phyloP scores from a whole-genome alignment of 2,113 vertebrate species.

The Mionectes macconnelli region DNA sequence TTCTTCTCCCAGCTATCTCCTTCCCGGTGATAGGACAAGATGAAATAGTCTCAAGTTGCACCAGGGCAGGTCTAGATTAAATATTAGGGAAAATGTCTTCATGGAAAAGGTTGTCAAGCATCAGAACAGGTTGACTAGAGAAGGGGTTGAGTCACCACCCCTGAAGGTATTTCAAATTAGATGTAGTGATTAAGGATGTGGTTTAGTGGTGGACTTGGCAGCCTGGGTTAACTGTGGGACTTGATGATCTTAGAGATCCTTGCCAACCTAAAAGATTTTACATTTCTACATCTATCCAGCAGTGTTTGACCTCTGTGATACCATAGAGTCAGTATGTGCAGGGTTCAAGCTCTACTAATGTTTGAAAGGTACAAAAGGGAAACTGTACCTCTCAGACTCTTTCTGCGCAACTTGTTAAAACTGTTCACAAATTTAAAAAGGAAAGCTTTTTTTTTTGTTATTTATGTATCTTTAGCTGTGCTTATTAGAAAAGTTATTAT shows the following conservation, averaged over 20 bases:
- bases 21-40: not conserved
- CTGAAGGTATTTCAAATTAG: not conserved
- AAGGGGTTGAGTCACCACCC: not conserved
- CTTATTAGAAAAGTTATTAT: not conserved
- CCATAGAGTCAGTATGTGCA: rapidly evolving
- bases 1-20: not conserved
- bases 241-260: not conserved
- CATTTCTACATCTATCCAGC: not conserved
- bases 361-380: not conserved
- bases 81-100: not conserved
- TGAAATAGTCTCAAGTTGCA: not conserved
- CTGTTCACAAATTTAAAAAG: not conserved
- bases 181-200: not conserved
- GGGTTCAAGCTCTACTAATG: not conserved
- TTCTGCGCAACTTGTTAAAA: not conserved
- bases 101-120: not conserved
- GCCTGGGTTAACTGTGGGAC: not conserved
- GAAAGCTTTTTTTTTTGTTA: not conserved
- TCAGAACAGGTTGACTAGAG: not conserved
- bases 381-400: not conserved
- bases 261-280: not conserved
- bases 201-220: not conserved
- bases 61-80: not conserved
- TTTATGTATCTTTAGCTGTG: not conserved
- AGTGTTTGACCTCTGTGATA: rapidly evolving